Evolutionary conservation across 2,888 invertebrate species (phyloP).

Genomic region (Stenotaenia linearis): DNA sequence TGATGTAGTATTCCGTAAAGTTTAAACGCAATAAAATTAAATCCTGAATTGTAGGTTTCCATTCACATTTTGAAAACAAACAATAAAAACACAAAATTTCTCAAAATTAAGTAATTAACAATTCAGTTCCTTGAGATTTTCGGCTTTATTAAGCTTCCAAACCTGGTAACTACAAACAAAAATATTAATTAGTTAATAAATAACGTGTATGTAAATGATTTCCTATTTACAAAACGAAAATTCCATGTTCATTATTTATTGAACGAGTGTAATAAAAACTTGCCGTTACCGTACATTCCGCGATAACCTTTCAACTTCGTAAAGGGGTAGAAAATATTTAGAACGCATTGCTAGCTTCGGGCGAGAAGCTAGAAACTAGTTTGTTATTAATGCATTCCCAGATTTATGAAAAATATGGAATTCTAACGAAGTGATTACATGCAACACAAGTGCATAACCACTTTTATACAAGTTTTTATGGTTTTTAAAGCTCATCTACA

Average conservation of each 20-base stretch:
- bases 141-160: neutral
- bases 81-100: neutral
- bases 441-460: neutral
- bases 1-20: neutral
- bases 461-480: neutral
- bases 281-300: neutral
- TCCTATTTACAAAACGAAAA: neutral
- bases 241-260: neutral
- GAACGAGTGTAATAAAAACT: neutral
- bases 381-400: neutral
- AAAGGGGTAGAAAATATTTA: constrained; percentile 6
- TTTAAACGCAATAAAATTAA: neutral
- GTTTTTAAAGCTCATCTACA: no score
- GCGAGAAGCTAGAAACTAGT: neutral
- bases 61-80: neutral
- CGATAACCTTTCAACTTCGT: constrained; percentile 5
- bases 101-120: neutral
- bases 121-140: neutral
- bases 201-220: neutral
- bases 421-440: neutral
- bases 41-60: neutral
- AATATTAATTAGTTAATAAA: neutral
- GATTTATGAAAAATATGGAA: neutral
- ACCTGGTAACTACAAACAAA: neutral
- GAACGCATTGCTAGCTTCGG: neutral